A percentile compares a stretch with the other conserved stretches of the same genome.
These are phyloP conservation scores for Rugalucina vietnamica DNA, from an alignment of 2,888 invertebrate genomes.

Conservation along the genomic window DNA sequence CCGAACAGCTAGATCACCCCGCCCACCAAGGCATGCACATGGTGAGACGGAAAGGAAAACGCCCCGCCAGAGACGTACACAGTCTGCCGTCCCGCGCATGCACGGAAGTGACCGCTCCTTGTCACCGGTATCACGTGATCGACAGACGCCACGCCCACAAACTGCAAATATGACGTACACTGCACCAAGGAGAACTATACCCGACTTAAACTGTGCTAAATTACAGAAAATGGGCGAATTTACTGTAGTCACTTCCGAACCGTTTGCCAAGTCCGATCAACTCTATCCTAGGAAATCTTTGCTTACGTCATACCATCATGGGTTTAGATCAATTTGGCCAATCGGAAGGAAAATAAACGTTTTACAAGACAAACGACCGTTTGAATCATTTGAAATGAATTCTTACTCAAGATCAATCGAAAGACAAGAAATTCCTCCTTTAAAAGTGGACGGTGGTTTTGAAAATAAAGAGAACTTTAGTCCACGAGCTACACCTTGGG, in stretches of 20 bases:
- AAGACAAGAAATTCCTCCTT: slow-evolving; percentile 47
- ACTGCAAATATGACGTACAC: slow-evolving; percentile 21
- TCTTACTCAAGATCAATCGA: slow-evolving; percentile 58
- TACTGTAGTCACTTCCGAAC: slow-evolving; percentile 40
- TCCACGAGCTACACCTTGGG: no score
- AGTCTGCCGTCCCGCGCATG: slow-evolving; percentile 6
- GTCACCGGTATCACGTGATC: background rate
- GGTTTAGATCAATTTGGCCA: slow-evolving; percentile 71
- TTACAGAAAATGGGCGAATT: slow-evolving; percentile 35
- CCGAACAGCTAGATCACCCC: slow-evolving; percentile 29
- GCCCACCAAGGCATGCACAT: background rate
- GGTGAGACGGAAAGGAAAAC: background rate
- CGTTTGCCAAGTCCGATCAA: slow-evolving; percentile 46
- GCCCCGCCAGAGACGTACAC: background rate
- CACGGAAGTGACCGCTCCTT: background rate
- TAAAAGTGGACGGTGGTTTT: slow-evolving; percentile 8
- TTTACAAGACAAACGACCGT: slow-evolving; percentile 55
- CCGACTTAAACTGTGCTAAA: slow-evolving; percentile 21
- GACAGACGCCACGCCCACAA: slow-evolving; percentile 2
- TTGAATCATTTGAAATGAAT: slow-evolving; percentile 59
- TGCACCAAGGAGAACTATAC: background rate
- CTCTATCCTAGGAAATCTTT: slow-evolving; percentile 55
- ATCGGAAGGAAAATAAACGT: slow-evolving; percentile 65
- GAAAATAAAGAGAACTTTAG: background rate
- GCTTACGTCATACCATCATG: slow-evolving; percentile 59